Conservation (phyloP, 2,113 vertebrate species). For the Colistium nudipinnis region DNA sequence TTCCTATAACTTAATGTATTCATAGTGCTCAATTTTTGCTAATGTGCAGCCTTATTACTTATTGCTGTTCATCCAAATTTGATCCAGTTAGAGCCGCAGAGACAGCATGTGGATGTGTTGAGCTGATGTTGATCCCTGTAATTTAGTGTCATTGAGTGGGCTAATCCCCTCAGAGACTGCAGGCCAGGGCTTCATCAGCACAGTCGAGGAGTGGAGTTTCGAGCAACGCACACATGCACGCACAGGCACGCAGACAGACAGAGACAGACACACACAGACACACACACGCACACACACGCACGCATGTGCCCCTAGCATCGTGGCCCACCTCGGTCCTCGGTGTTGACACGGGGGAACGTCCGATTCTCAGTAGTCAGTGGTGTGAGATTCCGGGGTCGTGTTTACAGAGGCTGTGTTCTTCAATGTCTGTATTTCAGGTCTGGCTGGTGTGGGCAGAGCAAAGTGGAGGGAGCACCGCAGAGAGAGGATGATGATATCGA, state of each 20-base stretch:
- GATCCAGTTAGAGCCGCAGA: conserved; percentile 73
- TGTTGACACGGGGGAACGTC: conserved; percentile 66
- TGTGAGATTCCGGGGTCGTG: conserved; percentile 77
- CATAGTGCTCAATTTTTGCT: conserved; percentile 42
- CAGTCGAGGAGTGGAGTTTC: conserved; percentile 69
- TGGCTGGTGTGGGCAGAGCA: conserved; percentile 61
- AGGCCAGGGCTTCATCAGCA: conserved; percentile 76
- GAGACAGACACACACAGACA: too few species aligned
- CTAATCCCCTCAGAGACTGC: conserved; percentile 81
- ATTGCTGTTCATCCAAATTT: conserved; percentile 66
- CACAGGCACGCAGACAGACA: conserved; percentile 7
- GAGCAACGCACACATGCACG: conserved; percentile 52
- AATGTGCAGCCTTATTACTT: conserved; percentile 60
- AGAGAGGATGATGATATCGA: conserved; percentile 80
- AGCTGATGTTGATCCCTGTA: conserved; percentile 84
- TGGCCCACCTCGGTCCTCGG: conserved; percentile 52
- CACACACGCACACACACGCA: conserved; percentile 15
- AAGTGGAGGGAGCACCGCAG: conserved; percentile 74
- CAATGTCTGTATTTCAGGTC: conserved; percentile 74
- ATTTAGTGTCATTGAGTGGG: conserved; percentile 83
- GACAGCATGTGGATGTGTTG: conserved; percentile 75
- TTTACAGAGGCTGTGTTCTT: conserved; percentile 69
- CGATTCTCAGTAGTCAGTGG: conserved; percentile 63
- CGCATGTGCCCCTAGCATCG: conserved; percentile 35
- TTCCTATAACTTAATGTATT: conserved; percentile 43